Base-by-base conservation (phyloP, 2,113 vertebrate genomes). In the Mirounga angustirostris region DNA sequence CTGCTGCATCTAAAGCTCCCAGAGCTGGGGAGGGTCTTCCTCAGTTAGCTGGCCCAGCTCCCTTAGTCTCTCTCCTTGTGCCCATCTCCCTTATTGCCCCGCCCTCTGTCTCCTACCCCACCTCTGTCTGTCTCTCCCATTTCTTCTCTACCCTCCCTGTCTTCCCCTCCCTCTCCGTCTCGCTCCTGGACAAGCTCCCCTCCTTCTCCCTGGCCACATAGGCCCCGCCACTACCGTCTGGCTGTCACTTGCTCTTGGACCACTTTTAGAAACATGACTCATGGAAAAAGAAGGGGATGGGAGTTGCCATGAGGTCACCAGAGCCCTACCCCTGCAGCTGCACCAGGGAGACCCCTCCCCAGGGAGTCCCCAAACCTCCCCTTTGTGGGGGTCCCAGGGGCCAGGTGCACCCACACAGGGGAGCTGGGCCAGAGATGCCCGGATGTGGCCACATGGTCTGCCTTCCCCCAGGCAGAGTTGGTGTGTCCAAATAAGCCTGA, bases 191-290 rank as follows among this genome's bases (percentile, higher is more conserved):
- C 67, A 52, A 0, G 15, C 33, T 26, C 4, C 24, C 40, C 88
- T 58, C 73, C 65, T 14, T 96, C 73, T 61, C 58, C 67, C 52
- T 33, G 58, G 95, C 69, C 74, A 50, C 85, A 58, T 4, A 14
- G n/a, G 54, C 56, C 40, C 61, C 30, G 0, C 91, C 74, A 65
- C 89, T 59, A 54, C 54, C 3, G 50, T 93, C 95, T 95, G 93
- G 90, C 94, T 96, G 82, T 63, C 74, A 67, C 93, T 85, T 71
- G 40, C 50, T 91, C 83, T 80, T 85, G 59, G 89, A 94, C 88
- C 84, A 95, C 97, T 97, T 98, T 98, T 97, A 97, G 98, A 97
- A 98, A 95, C 65, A 95, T 97, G 98, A 98, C 90, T 98, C 98
- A 98, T 82, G 90, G 95, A 95, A 97, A 97, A 97, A 96, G 90